A percentile compares a stretch with the other conserved stretches of the same genome.
Conservation (phyloP, 2,113 vertebrate species). For the Apteryx mantelli region DNA sequence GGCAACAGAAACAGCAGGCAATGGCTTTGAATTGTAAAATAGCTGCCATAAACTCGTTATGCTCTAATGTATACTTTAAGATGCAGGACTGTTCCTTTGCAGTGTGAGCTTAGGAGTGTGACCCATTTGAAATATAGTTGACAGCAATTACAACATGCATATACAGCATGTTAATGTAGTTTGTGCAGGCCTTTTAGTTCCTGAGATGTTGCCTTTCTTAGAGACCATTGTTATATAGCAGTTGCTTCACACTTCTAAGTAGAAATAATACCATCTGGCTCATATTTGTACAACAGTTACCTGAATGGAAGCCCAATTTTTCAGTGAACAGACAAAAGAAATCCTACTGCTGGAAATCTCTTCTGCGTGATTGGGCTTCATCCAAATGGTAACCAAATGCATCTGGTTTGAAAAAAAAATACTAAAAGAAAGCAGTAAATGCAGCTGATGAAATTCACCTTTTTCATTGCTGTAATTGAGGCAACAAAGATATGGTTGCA, state of each 20-base stretch:
- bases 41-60: slow-evolving; percentile 29
- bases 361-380: neutral
- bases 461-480: neutral
- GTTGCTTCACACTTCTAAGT: neutral
- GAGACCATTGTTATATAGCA: neutral
- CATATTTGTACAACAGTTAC: neutral
- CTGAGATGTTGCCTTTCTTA: neutral
- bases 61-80: neutral
- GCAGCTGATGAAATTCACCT: neutral
- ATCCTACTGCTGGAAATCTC: neutral
- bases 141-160: neutral
- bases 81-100: neutral
- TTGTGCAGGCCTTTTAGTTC: neutral
- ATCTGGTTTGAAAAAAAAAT: neutral
- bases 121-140: neutral
- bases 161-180: neutral
- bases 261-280: neutral
- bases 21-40: slow-evolving; percentile 15
- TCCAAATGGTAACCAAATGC: neutral
- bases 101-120: neutral
- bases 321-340: neutral
- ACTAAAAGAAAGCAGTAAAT: fast-evolving
- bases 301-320: neutral
- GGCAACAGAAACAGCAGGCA: slow-evolving; percentile 35
- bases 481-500: fast-evolving